Evolutionary conservation across 2,797 vertebrate genomes (phyloP), one percentile per base, ranked within the genome.

Genomic region (Sciurus carolinensis): DNA sequence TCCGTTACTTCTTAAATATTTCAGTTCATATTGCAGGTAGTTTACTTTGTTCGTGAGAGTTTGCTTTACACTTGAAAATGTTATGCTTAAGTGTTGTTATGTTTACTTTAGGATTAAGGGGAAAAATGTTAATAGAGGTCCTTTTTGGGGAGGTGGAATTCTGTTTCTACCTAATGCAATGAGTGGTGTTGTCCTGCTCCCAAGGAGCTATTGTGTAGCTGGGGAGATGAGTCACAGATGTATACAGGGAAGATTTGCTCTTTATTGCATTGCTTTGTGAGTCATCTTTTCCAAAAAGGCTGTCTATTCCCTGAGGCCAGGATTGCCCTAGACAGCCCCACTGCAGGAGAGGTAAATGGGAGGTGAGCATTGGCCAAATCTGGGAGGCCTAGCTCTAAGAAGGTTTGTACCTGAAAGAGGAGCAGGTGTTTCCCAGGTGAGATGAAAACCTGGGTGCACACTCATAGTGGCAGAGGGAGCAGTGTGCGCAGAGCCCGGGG

Each of bases 41-140:
- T 95, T 87, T 90, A 67, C 67, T 90, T 90, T 64, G n/a, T 93
- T 97, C 75, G 69, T 69, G 54, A 86, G 77, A 18, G 28, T 84
- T 96, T 94, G 50, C 67, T 84, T 77, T 91, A 91, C 80, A 77
- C 77, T 71, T 94, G 11, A 47, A 72, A 88, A 86, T 72, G 33
- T n/a, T 92, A 36, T 82, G 33, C 64, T 92, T 71, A 80, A 75
- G 52, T 42, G 91, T 94, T 86, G 80, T 8, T 44, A 67, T 73
- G 14, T 30, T 62, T 95, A 36, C 64, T 91, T 87, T 64, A 82
- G 42, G 36, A 59, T 90, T 88, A 4, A 39, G 57, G 24, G 59
- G 59, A 8, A 52, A 92, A 83, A 79, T 66, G 11, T 18, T n/a
- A 0, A 0, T 26, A 71, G 76, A 26, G 36, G 42, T 94, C 22